Evolutionary conservation across 2,113 vertebrate genomes (phyloP), one percentile per base, ranked within the genome.

Genomic region (Phalacrocorax carbo): DNA sequence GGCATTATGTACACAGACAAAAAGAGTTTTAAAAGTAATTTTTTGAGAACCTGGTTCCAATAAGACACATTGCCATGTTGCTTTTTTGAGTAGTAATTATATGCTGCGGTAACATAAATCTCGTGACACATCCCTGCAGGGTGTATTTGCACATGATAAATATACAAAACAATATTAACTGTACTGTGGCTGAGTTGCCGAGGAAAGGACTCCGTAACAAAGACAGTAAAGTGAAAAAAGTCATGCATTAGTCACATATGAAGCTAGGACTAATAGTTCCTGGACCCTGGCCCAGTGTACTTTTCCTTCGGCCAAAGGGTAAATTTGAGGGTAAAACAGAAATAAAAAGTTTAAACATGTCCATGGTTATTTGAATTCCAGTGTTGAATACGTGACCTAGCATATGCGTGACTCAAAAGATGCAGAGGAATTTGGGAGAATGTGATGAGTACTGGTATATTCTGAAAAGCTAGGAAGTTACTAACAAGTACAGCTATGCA

Each of bases 221-320:
- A 92, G 58, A 86, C 46, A 77, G 38, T 18, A n/a, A 91, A 85
- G 81, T 52, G 48, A 75, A 84, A 86, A 54, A 86, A 89, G n/a
- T 87, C 84, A 57, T 79, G 23, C 3, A 13, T 88, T 77, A 92
- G 68, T 94, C 73, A 80, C 44, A 52, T n/a, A 62, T 15, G 66
- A 95, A 95, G 22, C 70, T 83, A 73, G 94, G 91, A 76, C 70
- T 91, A 82, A 30, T 42, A 85, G 66, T 72, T 94, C 70, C 27
- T 85, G 75, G 70, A 76, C 34, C 23, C 34, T 76, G 36, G 77
- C 48, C 58, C 49, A 46, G 22, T 73, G 70, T 86, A 77, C 66
- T 85, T 91, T 86, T 90, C 54, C 36, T 73, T 88, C 2, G 13
- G 73, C 58, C 66, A 76, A 92, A 90, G 54, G 78, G 70, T 77